Evolutionary conservation across 2,797 vertebrate species (phyloP).

Genomic region (Sarcophilus harrisii): DNA sequence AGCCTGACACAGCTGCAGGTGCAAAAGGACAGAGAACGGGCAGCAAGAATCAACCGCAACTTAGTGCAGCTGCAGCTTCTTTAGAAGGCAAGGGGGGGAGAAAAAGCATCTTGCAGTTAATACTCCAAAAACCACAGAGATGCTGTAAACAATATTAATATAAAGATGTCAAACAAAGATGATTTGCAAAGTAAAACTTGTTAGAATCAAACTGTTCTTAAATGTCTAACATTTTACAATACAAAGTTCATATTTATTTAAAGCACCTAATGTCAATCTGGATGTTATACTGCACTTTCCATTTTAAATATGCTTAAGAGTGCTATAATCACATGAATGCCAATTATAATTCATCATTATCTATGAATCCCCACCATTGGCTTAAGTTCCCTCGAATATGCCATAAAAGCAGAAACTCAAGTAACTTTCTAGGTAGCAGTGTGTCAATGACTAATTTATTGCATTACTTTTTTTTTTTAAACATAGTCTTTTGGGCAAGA

Average conservation of each 20-base stretch:
- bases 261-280: constrained; percentile 52
- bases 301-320: constrained; percentile 47
- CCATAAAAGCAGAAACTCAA: constrained; percentile 76
- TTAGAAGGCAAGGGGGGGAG: constrained; percentile 73
- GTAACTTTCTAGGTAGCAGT: constrained; percentile 69
- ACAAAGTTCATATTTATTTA: constrained; percentile 66
- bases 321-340: constrained; percentile 71
- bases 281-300: constrained; percentile 47
- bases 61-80: constrained; percentile 85
- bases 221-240: constrained; percentile 40
- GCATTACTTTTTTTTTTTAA: constrained; percentile 78
- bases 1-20: constrained; percentile 91
- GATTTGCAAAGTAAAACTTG: constrained; percentile 54
- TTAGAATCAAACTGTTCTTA: constrained; percentile 37
- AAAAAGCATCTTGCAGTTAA: constrained; percentile 75
- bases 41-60: constrained; percentile 86
- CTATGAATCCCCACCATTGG: constrained; percentile 62
- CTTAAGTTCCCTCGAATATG: constrained; percentile 66
- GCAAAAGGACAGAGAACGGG: constrained; percentile 85
- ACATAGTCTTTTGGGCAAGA: constrained; percentile 82
- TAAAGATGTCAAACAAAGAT: constrained; percentile 53
- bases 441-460: constrained; percentile 80
- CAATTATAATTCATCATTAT: constrained; percentile 81
- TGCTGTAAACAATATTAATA: constrained; percentile 74
- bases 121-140: constrained; percentile 69